Percentiles rank a stretch among this genome's conserved stretches.
Evolutionary conservation across 2,888 invertebrate species (phyloP).

Genomic region (Stegophylla sp.): DNA sequence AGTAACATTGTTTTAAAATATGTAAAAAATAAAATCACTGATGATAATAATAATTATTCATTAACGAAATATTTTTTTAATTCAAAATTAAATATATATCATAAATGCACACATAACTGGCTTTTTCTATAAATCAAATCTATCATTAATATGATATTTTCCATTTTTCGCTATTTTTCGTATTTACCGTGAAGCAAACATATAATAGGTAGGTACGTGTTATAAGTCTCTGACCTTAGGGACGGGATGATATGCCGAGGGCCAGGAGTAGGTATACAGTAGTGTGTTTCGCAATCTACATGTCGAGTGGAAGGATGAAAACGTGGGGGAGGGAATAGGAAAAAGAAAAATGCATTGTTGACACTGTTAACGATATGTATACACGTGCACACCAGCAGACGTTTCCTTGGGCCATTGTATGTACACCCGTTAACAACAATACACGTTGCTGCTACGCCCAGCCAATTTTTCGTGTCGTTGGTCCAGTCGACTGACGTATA

Average conservation of each 20-base stretch:
- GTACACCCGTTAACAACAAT: conserved; percentile 5
- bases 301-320: not conserved
- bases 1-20: too few species aligned
- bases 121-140: too few species aligned
- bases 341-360: conserved; percentile 41
- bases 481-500: conserved; percentile 30
- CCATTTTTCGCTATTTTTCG: not conserved
- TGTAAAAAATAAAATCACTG: too few species aligned
- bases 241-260: conserved; percentile 31
- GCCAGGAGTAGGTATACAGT: not conserved
- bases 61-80: too few species aligned
- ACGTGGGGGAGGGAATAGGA: not conserved
- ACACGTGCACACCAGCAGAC: conserved; percentile 24
- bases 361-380: conserved; percentile 57
- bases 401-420: conserved; percentile 18
- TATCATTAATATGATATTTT: not conserved
- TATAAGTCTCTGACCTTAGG: not conserved
- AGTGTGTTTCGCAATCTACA: conserved; percentile 28
- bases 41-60: too few species aligned
- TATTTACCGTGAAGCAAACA: not conserved
- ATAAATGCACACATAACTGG: too few species aligned
- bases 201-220: not conserved
- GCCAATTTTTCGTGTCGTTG: conserved; percentile 22
- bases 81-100: too few species aligned
- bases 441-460: not conserved